Percentiles rank a stretch among this genome's conserved stretches.
These are phyloP conservation scores for Lasioglossum marginatum DNA, from an alignment of 2,888 invertebrate species.

Conservation along the genomic window DNA sequence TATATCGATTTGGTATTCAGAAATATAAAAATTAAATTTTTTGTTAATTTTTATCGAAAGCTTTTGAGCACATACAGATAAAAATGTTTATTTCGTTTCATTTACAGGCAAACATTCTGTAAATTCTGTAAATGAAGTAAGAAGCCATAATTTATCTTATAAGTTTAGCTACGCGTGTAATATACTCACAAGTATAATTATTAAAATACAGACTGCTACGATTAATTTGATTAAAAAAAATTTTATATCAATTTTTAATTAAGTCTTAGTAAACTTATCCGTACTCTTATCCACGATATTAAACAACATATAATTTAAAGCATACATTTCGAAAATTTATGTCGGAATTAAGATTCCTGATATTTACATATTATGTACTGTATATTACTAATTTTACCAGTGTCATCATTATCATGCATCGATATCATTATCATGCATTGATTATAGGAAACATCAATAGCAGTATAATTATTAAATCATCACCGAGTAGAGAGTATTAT, in stretches of 20 bases:
- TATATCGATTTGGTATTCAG: conserved; percentile 30
- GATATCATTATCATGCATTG: conserved; percentile 59
- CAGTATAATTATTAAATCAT: conserved; percentile 73
- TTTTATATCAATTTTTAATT: conserved; percentile 36
- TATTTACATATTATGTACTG: conserved; percentile 59
- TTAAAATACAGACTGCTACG: conserved; percentile 52
- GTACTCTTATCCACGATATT: conserved; percentile 24
- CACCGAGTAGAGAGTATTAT: conserved; percentile 82
- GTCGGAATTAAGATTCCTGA: conserved; percentile 29
- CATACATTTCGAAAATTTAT: conserved; percentile 38
- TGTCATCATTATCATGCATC: conserved; percentile 62
- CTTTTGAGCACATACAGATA: conserved; percentile 33
- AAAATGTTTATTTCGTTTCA: conserved; percentile 25
- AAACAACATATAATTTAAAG: conserved; percentile 23
- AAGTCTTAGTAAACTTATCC: conserved; percentile 24
- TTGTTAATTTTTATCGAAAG: conserved; percentile 22
- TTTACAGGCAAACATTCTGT: too few relatives aligned
- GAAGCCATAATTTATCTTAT: conserved; percentile 57
- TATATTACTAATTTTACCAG: conserved; percentile 65
- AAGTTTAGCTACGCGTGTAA: conserved; percentile 50
- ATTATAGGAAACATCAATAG: conserved; percentile 54
- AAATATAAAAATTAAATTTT: conserved; percentile 29
- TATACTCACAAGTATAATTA: conserved; percentile 55
- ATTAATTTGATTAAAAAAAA: conserved; percentile 45
- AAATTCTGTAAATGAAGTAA: conserved; percentile 48